Evolutionary conservation across 2,888 invertebrate species (phyloP), one percentile per base, ranked within the genome.

Genomic region (Mimas tiliae): DNA sequence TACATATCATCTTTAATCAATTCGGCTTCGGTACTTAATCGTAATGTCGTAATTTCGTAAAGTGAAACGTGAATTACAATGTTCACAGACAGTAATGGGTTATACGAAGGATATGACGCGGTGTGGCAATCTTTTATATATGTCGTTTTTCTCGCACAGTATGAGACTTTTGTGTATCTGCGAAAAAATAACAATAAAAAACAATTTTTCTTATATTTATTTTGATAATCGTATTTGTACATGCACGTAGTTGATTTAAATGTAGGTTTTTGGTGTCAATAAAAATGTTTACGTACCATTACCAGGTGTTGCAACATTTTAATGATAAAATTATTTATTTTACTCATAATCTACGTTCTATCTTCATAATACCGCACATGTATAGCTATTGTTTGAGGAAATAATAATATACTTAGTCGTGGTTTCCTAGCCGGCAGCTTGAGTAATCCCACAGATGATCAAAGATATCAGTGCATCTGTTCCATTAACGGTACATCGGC

Each of bases 391-490:
- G 58, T 58, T 16, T 42, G 42, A 42, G 42, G 58, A 55, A 38
- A 55, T 55, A 55, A 55, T 55, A 55, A 38, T 38, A 38, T 9
- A n/a, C n/a, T n/a, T n/a, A 38, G 8, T 38, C 34, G 34, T 55
- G 9, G 38, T 58, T 58, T 58, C 58, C 58, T 38, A 38, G 42
- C 42, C 58, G 42, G 42, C 19, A 12, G 9, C 19, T 19, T 19
- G 42, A 42, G 19, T 9, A 58, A 58, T 58, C 73, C 70, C 77
- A 72, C 73, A 80, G 83, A 81, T 84, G 83, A 82, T 83, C 81
- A 71, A 68, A 78, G 83, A 78, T 86, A 89, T 87, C 88, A 80
- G 80, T 75, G 77, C 80, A 89, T 90, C 86, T 84, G 81, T 79
- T 85, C 82, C 82, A 58, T 58, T 58, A 42, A 58, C 58, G 19